Evolutionary conservation across 2,113 vertebrate genomes (phyloP).

Genomic region (Pogonocichla stellata): DNA sequence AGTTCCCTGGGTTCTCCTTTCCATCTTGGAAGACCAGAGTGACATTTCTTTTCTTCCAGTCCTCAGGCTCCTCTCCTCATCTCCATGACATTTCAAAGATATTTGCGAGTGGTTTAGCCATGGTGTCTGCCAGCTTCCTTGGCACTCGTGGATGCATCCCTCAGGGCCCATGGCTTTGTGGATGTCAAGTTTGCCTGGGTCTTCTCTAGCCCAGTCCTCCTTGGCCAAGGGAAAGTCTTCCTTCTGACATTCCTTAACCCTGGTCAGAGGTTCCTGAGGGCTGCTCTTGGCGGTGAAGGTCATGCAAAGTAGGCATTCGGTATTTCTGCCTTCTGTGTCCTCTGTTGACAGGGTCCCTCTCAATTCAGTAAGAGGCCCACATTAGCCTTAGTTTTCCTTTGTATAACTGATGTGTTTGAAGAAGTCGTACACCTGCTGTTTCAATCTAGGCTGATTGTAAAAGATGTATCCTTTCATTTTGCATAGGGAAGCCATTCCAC

Average conservation of each 20-base stretch:
- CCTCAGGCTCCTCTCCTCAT: background rate
- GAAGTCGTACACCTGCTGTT: background rate
- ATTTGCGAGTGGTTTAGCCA: rapidly evolving
- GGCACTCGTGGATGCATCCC: background rate
- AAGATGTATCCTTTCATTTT: background rate
- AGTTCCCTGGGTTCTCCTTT: background rate
- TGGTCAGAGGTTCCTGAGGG: background rate
- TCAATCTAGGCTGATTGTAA: background rate
- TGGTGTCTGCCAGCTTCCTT: background rate
- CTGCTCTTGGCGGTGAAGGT: background rate
- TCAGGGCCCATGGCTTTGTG: background rate
- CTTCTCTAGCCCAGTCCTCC: background rate
- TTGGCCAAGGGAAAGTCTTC: background rate
- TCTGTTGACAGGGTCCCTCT: background rate
- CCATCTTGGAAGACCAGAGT: background rate
- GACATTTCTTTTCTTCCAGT: background rate
- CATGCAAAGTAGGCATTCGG: rapidly evolving
- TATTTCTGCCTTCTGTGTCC: background rate
- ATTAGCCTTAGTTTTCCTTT: background rate
- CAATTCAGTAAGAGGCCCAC: background rate
- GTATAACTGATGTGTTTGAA: background rate
- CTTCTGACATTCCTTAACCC: background rate
- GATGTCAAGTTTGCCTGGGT: background rate
- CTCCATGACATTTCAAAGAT: background rate
- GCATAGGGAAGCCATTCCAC: background rate